Conservation (phyloP, 2,113 vertebrate genomes). For the Vicugna pacos region DNA sequence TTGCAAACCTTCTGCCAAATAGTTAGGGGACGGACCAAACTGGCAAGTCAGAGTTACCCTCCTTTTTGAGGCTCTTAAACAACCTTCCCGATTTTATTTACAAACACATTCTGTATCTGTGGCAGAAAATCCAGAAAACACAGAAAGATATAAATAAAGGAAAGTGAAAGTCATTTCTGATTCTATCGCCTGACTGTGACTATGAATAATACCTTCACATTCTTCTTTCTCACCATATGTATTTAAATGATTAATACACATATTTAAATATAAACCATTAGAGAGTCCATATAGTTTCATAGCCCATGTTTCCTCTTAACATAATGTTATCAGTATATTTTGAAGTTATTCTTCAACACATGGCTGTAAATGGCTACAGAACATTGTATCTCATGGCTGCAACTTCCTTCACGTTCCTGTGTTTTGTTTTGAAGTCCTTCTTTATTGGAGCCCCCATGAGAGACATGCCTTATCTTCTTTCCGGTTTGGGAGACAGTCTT, state of each 20-base stretch:
- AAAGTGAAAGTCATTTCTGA: not conserved
- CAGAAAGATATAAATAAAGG: not conserved
- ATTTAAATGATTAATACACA: not conserved
- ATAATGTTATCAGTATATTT: not conserved
- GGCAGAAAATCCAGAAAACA: not conserved
- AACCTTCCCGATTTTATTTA: not conserved
- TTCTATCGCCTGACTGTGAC: not conserved
- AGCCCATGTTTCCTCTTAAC: not conserved
- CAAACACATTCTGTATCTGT: not conserved
- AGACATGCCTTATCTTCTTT: not conserved
- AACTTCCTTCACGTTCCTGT: not conserved
- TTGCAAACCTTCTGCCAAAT: not conserved
- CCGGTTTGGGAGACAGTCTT: too few species aligned
- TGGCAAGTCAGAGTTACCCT: not conserved
- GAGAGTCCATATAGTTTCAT: not conserved
- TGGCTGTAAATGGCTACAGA: not conserved
- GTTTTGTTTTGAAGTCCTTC: not conserved
- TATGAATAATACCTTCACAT: not conserved
- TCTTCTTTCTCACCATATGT: not conserved
- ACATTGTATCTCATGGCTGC: not conserved
- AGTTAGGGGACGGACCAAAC: accelerated
- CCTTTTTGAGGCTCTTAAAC: not conserved
- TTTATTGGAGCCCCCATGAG: not conserved
- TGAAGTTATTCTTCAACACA: not conserved
- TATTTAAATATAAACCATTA: not conserved